These are phyloP conservation scores for Oncopodura yosiiana DNA, from an alignment of 1,140 invertebrate genomes.

Conservation along the genomic window DNA sequence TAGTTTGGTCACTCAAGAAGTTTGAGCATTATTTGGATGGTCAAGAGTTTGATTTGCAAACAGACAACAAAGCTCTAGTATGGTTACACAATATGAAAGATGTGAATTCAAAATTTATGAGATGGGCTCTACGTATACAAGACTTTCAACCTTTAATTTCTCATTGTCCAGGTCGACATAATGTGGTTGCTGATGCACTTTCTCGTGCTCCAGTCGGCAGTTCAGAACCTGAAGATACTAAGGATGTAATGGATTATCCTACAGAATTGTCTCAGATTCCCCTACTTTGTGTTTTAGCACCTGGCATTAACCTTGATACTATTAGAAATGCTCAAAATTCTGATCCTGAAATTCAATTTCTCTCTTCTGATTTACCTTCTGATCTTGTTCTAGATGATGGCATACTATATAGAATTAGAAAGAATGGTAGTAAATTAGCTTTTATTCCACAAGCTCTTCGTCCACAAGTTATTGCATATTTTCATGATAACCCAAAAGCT, in stretches of 20 bases:
- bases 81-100: constrained; percentile 42
- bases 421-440: not conserved
- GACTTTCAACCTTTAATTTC: constrained; percentile 36
- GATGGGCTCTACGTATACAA: constrained; percentile 45
- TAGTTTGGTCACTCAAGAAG: constrained; percentile 43
- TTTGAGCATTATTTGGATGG: constrained; percentile 45
- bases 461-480: constrained; percentile 3
- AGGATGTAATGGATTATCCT: not conserved
- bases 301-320: not conserved
- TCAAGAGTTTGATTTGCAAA: constrained; percentile 43
- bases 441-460: constrained; percentile 9
- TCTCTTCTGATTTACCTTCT: not conserved
- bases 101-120: constrained; percentile 38
- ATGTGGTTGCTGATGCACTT: constrained; percentile 20
- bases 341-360: not conserved
- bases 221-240: not conserved
- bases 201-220: constrained; percentile 20
- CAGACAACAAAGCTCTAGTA: constrained; percentile 43
- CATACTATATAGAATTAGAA: not conserved
- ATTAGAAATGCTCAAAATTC: not conserved
- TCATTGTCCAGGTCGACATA: constrained; percentile 33
- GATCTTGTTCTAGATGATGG: not conserved
- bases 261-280: not conserved
- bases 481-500: constrained; percentile 10
- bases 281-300: not conserved